Evolutionary conservation across 2,113 vertebrate genomes (phyloP), one percentile per base, ranked within the genome.

Genomic region (Papio anubis): DNA sequence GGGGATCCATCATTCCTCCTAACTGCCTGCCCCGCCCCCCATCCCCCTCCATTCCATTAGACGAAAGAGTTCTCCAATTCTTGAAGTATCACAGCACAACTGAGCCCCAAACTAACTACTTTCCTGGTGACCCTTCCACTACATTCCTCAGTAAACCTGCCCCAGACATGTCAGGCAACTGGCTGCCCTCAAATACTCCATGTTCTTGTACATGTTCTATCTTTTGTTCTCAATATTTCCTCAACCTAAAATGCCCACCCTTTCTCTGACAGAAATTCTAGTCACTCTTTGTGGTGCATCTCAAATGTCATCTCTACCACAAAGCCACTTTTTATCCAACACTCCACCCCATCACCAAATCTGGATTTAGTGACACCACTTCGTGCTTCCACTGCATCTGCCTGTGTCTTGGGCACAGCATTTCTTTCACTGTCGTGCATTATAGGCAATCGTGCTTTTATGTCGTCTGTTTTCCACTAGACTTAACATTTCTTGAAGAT

Each of bases 401-500:
- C 38, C 27, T 75, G 12, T 35, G 27, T 72, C 52, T 7, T 68
- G 52, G 12, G 50, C 81, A 75, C 8, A 78, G 59, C 40, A 68
- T 40, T 81, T 81, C 43, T 40, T 79, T 85, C 45, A 76, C 1
- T 38, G 80, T 45, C 16, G 78, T 66, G 81, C 45, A 57, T 25
- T 91, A 88, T 0, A 72, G 12, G 48, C 43, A 80, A 90, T 3
- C 25, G 4, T n/a, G 40, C 17, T 89, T 89, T 90, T 68, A 70
- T 21, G 52, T 50, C 38, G 40, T 50, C 38, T 78, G 30, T 27
- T 88, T 96, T 66, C 88, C 57, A 87, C 61, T 79, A 83, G 45
- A 82, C 52, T 91, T n/a, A 81, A 81, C 57, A 66, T 96, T 93
- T 94, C 73, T 18, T 95, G 8, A 97, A 96, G 18, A 43, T 81